These are phyloP conservation scores for Otis tarda DNA, from an alignment of 2,113 vertebrate species.

Conservation along the genomic window DNA sequence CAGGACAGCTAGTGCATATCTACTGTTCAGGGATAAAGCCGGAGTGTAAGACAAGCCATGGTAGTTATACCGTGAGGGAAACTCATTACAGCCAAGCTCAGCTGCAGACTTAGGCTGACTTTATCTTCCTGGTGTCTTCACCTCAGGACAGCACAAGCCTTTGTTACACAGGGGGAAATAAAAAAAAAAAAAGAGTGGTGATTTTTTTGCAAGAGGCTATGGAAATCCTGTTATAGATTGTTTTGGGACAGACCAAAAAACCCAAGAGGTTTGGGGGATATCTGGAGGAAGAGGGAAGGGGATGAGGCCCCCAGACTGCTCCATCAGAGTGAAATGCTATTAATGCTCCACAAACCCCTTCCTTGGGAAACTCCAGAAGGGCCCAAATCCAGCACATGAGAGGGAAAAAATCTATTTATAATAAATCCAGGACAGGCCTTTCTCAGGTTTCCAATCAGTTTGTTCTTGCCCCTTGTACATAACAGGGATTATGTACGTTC, in stretches of 20 bases:
- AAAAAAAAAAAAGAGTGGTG: background rate
- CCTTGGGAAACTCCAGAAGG: background rate
- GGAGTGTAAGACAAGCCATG: background rate
- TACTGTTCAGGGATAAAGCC: constrained; percentile 14
- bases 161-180: background rate
- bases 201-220: background rate
- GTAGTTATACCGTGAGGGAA: background rate
- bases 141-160: background rate
- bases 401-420: background rate
- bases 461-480: background rate
- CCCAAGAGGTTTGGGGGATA: background rate
- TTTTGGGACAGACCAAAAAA: background rate
- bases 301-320: background rate
- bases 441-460: background rate
- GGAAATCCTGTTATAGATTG: background rate
- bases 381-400: background rate
- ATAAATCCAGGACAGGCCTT: background rate
- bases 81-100: constrained; percentile 4
- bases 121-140: background rate
- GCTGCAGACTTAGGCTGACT: background rate
- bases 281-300: background rate
- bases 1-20: constrained; percentile 15
- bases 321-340: background rate
- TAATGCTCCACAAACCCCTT: background rate
- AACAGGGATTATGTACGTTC: background rate